Conservation (phyloP, 2,888 invertebrate species). For the Syrphus vitripennis region DNA sequence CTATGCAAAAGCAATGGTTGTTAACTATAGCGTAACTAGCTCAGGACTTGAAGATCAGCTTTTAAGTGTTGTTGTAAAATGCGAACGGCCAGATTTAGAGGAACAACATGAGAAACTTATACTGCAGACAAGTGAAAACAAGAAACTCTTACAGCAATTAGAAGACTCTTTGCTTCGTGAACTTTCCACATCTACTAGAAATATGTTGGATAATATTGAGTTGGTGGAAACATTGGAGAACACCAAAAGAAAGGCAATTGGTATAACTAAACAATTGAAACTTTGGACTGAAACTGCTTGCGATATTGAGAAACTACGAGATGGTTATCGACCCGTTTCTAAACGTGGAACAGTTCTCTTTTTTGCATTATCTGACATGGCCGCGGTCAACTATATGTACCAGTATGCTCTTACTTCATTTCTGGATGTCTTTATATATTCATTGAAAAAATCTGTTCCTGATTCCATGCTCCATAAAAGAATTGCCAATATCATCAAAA, state of each 20-base stretch:
- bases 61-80: constrained; percentile 93
- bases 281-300: constrained; percentile 88
- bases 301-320: constrained; percentile 92
- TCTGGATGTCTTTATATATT: constrained; percentile 91
- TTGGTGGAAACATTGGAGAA: constrained; percentile 92
- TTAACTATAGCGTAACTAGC: constrained; percentile 95
- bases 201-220: constrained; percentile 96
- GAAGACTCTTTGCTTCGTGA: constrained; percentile 93
- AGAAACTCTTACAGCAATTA: constrained; percentile 89
- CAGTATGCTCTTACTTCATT: constrained; percentile 94
- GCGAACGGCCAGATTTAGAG: constrained; percentile 93
- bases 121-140: constrained; percentile 92
- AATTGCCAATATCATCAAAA: constrained; percentile 90
- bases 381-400: constrained; percentile 94
- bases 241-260: constrained; percentile 92
- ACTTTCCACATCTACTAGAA: constrained; percentile 92
- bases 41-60: constrained; percentile 95
- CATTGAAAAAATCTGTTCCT: constrained; percentile 91
- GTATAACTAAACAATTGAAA: constrained; percentile 90
- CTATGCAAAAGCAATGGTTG: constrained; percentile 93
- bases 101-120: constrained; percentile 92
- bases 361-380: constrained; percentile 95
- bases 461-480: constrained; percentile 89
- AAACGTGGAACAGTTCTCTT: constrained; percentile 94
- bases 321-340: constrained; percentile 93